Evolutionary conservation across 2,888 invertebrate species (phyloP).

Genomic region (Patella depressa): DNA sequence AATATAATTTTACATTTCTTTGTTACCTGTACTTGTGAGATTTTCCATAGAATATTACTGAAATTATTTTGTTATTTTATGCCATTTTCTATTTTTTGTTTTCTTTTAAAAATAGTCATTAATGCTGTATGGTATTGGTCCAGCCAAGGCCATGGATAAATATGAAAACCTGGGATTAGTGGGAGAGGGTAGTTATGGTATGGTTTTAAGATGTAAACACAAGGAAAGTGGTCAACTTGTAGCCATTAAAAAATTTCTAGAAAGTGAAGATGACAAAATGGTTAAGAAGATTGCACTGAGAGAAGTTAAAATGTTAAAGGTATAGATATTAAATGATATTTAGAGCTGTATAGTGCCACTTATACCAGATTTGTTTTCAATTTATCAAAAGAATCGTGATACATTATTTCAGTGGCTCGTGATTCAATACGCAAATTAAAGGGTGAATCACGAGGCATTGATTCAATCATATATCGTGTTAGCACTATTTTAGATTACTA

Average conservation of each 20-base stretch:
- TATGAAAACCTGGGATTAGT: slow-evolving; percentile 95
- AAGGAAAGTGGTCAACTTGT: slow-evolving; percentile 94
- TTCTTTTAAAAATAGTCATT: not conserved
- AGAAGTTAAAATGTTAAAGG: slow-evolving; percentile 95
- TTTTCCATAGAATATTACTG: not conserved
- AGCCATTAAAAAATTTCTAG: slow-evolving; percentile 96
- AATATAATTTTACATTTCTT: no score
- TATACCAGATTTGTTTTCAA: no score
- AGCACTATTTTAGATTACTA: no score
- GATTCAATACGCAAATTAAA: no score
- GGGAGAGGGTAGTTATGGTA: slow-evolving; percentile 95
- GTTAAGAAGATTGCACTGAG: slow-evolving; percentile 95
- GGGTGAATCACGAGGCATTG: no score
- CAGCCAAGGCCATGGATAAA: slow-evolving; percentile 69
- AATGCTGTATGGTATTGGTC: not conserved
- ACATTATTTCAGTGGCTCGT: no score
- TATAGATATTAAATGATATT: slow-evolving; percentile 67
- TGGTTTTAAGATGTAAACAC: slow-evolving; percentile 96
- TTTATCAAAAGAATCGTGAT: no score
- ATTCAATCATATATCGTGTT: no score
- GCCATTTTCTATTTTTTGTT: not conserved
- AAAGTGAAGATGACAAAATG: slow-evolving; percentile 96
- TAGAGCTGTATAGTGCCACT: no score
- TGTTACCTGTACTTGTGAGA: not conserved
- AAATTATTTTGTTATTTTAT: slow-evolving; percentile 3